Conservation (phyloP, 2,888 invertebrate genomes). For the Lycophotia porphyrea region DNA sequence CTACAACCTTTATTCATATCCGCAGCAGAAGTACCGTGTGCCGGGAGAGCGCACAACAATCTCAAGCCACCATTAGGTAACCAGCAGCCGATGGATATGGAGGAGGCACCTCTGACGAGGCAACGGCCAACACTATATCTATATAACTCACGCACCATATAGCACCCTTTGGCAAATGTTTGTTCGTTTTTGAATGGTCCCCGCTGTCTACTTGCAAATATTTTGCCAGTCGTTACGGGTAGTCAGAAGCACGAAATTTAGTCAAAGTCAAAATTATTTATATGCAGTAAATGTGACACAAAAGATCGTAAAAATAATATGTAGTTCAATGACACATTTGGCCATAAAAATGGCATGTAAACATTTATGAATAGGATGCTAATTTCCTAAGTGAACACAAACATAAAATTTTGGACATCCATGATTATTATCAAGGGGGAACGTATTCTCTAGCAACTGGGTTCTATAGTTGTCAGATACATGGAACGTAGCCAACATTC, state of each 20-base stretch:
- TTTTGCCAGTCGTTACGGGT: background rate
- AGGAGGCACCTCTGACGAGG: background rate
- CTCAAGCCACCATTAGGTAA: background rate
- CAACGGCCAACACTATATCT: background rate
- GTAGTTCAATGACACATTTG: background rate
- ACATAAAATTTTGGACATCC: background rate
- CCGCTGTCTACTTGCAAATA: background rate
- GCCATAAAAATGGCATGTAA: no score
- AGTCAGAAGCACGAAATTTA: background rate
- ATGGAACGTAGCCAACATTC: background rate
- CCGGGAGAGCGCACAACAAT: background rate
- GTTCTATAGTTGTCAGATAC: background rate
- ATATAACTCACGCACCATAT: background rate
- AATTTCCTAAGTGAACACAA: background rate
- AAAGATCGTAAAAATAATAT: background rate
- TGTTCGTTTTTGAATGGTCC: background rate
- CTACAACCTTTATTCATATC: background rate
- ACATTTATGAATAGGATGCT: background rate
- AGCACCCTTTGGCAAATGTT: background rate
- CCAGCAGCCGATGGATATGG: background rate
- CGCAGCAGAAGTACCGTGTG: background rate
- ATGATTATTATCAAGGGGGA: background rate
- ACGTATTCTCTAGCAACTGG: no score
- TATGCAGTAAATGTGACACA: background rate
- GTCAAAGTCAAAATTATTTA: background rate